Conservation (phyloP, 2,797 vertebrate genomes). For the Propithecus perrieri region DNA sequence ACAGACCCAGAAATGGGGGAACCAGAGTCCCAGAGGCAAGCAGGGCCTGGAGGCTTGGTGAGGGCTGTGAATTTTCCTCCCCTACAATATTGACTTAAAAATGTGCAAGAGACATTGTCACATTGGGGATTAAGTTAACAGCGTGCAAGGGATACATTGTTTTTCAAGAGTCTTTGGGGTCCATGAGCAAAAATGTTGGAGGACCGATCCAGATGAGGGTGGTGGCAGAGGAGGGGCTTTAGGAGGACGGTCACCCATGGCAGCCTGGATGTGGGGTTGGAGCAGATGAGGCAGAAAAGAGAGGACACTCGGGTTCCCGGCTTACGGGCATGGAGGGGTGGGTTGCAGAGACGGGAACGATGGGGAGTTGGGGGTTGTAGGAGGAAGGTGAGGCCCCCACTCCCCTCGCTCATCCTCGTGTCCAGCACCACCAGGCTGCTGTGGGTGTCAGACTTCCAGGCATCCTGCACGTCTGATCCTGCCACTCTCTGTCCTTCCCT, state of each 20-base stretch:
- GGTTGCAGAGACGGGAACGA: too few relatives aligned
- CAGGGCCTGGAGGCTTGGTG: background rate
- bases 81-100: background rate
- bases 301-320: background rate
- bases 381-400: accelerated
- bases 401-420: background rate
- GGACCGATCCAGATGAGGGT: background rate
- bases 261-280: background rate
- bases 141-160: too few relatives aligned
- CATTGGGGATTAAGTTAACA: too few relatives aligned
- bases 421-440: background rate
- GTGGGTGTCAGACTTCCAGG: background rate
- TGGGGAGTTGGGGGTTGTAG: background rate
- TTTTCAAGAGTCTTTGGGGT: background rate
- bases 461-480: too few relatives aligned
- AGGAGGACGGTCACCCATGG: background rate
- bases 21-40: background rate
- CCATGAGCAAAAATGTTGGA: background rate
- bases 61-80: background rate
- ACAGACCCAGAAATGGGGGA: background rate
- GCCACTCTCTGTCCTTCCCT: too few relatives aligned
- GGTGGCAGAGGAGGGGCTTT: background rate
- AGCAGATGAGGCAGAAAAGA: background rate
- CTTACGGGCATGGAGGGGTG: background rate
- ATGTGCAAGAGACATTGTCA: too few relatives aligned